phyloP scores from a whole-genome alignment of 1,140 invertebrate genomes.

The Diachasmimorpha longicaudata region DNA sequence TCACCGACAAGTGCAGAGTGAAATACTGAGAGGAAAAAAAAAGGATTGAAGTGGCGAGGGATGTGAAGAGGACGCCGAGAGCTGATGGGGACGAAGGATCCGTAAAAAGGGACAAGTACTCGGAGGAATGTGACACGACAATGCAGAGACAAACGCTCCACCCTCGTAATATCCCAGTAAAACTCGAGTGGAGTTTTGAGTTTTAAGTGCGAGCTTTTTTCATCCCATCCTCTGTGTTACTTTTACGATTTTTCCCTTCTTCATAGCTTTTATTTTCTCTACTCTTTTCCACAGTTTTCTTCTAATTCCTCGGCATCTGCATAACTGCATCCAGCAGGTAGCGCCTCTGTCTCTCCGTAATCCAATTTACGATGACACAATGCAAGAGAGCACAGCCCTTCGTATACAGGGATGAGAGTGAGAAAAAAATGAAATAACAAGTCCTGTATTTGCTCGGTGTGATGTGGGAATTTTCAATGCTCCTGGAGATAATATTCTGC shows the following conservation, averaged over 20 bases:
- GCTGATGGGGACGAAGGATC: neutral
- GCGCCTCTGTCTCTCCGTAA: neutral
- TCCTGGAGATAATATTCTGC: neutral
- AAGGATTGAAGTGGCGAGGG: neutral
- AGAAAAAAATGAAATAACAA: neutral
- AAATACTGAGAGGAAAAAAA: neutral
- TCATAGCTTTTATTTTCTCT: neutral
- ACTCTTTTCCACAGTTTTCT: neutral
- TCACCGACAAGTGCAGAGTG: neutral
- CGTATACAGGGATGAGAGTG: neutral
- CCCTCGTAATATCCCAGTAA: slow-evolving; percentile 7
- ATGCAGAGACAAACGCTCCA: slow-evolving; percentile 11
- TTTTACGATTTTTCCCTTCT: neutral
- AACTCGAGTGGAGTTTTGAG: slow-evolving; percentile 8
- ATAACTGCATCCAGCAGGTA: neutral
- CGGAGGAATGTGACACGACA: slow-evolving; percentile 15
- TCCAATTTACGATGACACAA: slow-evolving; percentile 3
- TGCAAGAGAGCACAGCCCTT: neutral
- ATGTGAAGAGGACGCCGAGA: neutral
- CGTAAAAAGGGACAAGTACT: neutral
- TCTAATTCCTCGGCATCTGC: slow-evolving; percentile 1
- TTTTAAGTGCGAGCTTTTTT: slow-evolving; percentile 16
- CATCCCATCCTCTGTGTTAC: slow-evolving; percentile 2
- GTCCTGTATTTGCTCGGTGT: neutral
- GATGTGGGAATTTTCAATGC: neutral